Conservation (phyloP, 2,113 vertebrate species). For the Salminus brasiliensis region DNA sequence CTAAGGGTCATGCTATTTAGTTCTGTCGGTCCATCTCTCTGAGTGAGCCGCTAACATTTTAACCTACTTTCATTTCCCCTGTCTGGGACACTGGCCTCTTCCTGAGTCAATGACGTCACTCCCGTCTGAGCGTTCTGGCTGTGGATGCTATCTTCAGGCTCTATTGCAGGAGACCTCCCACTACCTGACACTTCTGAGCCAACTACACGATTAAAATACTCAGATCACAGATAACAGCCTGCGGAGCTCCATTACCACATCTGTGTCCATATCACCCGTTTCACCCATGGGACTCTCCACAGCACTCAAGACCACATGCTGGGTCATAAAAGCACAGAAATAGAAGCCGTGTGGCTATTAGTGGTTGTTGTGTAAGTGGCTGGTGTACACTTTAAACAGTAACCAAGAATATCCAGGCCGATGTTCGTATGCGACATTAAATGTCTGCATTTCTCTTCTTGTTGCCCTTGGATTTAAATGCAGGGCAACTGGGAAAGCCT, state of each 20-base stretch:
- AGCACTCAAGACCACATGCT: background rate
- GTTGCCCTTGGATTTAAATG: background rate
- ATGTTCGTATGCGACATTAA: background rate
- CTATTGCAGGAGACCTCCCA: background rate
- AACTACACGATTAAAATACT: slow-evolving; percentile 46
- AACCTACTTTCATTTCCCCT: slow-evolving; percentile 41
- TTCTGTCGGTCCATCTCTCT: background rate
- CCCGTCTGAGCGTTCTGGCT: slow-evolving; percentile 38
- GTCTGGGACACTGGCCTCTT: background rate
- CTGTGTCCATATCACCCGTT: slow-evolving; percentile 22
- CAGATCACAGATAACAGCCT: slow-evolving; percentile 16
- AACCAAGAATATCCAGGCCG: background rate
- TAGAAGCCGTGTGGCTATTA: background rate
- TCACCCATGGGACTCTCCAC: background rate
- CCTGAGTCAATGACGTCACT: slow-evolving; percentile 27
- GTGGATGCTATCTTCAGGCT: slow-evolving; percentile 5
- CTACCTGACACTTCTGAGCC: slow-evolving; percentile 33
- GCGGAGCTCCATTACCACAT: background rate
- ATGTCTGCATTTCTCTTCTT: background rate
- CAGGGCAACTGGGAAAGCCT: background rate
- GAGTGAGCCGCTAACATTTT: slow-evolving; percentile 30
- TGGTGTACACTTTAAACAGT: too few relatives aligned
- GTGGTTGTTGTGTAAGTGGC: background rate
- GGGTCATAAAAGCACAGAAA: slow-evolving; percentile 4
- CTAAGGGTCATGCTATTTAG: background rate